phyloP scores from a whole-genome alignment of 2,888 invertebrate species.

The Ornithoptera alexandrae region DNA sequence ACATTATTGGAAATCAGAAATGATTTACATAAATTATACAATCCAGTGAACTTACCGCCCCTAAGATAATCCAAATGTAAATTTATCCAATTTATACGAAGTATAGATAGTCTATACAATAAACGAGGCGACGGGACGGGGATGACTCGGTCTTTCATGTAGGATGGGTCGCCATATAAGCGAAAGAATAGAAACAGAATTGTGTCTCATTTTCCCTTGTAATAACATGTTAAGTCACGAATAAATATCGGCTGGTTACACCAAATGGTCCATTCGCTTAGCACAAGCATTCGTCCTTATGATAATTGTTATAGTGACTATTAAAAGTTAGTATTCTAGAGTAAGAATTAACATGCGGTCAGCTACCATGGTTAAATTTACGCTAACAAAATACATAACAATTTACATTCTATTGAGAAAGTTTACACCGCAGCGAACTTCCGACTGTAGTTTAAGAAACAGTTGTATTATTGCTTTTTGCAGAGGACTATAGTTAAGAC shows the following conservation, averaged over 20 bases:
- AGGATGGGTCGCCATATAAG: conserved; percentile 5
- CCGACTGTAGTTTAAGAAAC: conserved; percentile 17
- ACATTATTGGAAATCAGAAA: conserved; percentile 26
- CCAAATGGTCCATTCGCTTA: conserved; percentile 7
- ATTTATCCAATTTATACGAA: conserved; percentile 29
- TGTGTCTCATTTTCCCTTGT: conserved; percentile 9
- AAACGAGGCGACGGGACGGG: conserved; percentile 3
- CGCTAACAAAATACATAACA: conserved; percentile 11
- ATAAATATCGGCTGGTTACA: conserved; percentile 18
- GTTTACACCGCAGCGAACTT: conserved; percentile 17
- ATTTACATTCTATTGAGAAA: conserved; percentile 18
- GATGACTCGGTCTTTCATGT: conserved; percentile 4
- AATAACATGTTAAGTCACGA: conserved; percentile 18
- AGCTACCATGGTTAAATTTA: conserved; percentile 14
- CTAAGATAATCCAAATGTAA: conserved; percentile 29
- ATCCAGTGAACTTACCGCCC: conserved; percentile 14
- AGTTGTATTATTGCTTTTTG: conserved; percentile 33
- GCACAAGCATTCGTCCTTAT: conserved; percentile 19
- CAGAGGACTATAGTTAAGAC: too few species aligned
- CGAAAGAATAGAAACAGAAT: not conserved
- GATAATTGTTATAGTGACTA: conserved; percentile 16
- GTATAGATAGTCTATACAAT: conserved; percentile 28
- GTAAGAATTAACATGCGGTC: conserved; percentile 22
- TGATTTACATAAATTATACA: conserved; percentile 27
- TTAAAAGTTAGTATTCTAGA: conserved; percentile 23